Percentiles rank a stretch among this genome's conserved stretches.
phyloP scores from a whole-genome alignment of 2,797 vertebrate genomes.

The Garrulus glandarius region DNA sequence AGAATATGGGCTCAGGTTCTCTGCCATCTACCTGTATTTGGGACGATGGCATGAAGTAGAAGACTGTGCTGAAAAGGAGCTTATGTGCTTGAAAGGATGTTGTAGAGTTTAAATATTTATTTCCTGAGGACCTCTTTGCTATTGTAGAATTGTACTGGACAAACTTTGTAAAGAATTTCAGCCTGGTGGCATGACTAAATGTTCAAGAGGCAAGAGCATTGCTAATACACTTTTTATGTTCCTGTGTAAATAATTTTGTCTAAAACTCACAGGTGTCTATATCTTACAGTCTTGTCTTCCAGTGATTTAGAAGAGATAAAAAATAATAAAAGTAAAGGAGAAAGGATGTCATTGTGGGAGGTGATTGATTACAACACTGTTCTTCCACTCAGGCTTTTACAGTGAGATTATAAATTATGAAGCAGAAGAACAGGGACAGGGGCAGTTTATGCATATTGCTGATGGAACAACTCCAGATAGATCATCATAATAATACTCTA shows the following conservation, averaged over 20 bases:
- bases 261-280: slow-evolving; percentile 37
- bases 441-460: background rate
- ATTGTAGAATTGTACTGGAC: background rate
- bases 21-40: slow-evolving; percentile 39
- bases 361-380: slow-evolving; percentile 11
- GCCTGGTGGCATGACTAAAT: slow-evolving; percentile 18
- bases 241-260: slow-evolving; percentile 57
- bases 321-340: slow-evolving; percentile 31
- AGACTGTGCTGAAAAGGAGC: background rate
- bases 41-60: slow-evolving; percentile 30
- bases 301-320: slow-evolving; percentile 41
- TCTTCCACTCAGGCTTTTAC: slow-evolving; percentile 9
- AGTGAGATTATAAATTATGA: slow-evolving; percentile 28
- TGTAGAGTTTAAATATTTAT: slow-evolving; percentile 15
- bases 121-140: slow-evolving; percentile 11
- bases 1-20: slow-evolving; percentile 31
- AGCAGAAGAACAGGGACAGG: background rate
- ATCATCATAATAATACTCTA: background rate
- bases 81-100: slow-evolving; percentile 4
- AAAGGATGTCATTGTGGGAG: background rate
- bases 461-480: background rate
- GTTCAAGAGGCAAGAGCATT: slow-evolving; percentile 43
- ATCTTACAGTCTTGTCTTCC: slow-evolving; percentile 48
- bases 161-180: slow-evolving; percentile 41
- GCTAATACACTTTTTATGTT: slow-evolving; percentile 44